Base-by-base conservation (phyloP, 2,797 vertebrate species). In the Malurus leucopterus region DNA sequence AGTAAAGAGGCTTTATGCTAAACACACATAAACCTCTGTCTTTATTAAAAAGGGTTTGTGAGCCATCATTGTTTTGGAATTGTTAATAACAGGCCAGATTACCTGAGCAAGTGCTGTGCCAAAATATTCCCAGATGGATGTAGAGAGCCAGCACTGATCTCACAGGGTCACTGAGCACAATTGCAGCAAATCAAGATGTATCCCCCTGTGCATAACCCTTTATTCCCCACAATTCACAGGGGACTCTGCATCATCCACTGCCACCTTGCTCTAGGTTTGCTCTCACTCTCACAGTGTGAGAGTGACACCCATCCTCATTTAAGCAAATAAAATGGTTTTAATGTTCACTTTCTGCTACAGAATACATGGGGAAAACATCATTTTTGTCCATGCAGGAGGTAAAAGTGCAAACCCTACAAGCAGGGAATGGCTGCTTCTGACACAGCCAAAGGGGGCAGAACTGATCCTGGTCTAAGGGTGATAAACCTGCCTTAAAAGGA, bases 281-380 rank as follows among this genome's bases (percentile, higher is more conserved):
- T 46, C 44, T 21, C 53, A 51, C 20, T 4, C 34, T 34, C 34
- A 34, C 59, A 36, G 20, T n/a, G 19, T 34, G 17, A 40, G 8
- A 62, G 17, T 59, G 30, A 13, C 43, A 68, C 38, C 8, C 43
- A 38, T 6, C 32, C 34, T 11, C 47, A 68, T 43, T 16, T 32
- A 55, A 84, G 15, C 58, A 89, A 79, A 43, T 5, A 51, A 51
- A 82, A 51, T 9, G 0, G 1, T 38, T 27, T 51, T 15, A 57
- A 24, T 44, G 15, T n/a, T 76, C 26, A 29, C 11, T 7, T 71
- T 30, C 54, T 40, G 11, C 30, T 53, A 2, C 24, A 43, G 32
- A 5, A 19, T 22, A 10, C 15, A 15, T 0, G 0, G 30, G 7
- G 18, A 3, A 5, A 71, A 7, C 2, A 7, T 11, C 2, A 11